phyloP scores from a whole-genome alignment of 2,888 invertebrate genomes.

The Vannuccia rotundouncinata region DNA sequence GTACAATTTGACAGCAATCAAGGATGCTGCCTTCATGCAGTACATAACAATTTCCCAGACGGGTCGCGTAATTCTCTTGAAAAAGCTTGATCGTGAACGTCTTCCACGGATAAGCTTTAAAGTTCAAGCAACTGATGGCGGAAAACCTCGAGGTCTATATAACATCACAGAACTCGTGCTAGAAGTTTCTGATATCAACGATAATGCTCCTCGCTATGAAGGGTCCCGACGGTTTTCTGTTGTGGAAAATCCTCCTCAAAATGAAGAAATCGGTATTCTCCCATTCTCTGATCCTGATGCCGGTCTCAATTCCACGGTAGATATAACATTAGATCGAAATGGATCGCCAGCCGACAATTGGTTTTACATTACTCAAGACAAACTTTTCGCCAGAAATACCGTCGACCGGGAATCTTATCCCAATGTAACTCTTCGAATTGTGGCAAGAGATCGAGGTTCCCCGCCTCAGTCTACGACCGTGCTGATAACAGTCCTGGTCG shows the following conservation, averaged over 20 bases:
- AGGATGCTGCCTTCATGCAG: not conserved
- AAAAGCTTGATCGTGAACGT: conserved; percentile 22
- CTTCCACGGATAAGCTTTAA: not conserved
- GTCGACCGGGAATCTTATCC: conserved; percentile 11
- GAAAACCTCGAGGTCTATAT: not conserved
- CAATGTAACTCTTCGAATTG: conserved; percentile 9
- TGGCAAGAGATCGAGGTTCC: not conserved
- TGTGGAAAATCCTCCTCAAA: not conserved
- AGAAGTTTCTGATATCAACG: conserved; percentile 27
- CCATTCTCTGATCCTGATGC: conserved; percentile 28
- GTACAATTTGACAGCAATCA: not conserved
- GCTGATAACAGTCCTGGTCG: not conserved
- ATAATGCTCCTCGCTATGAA: conserved; percentile 31
- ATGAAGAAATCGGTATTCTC: not conserved
- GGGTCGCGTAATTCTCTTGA: conserved; percentile 2
- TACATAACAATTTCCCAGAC: not conserved
- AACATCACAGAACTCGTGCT: conserved; percentile 24
- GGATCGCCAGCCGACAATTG: not conserved
- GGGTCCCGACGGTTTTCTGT: not conserved
- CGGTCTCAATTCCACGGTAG: not conserved
- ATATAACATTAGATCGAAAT: not conserved
- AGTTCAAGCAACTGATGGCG: conserved; percentile 18
- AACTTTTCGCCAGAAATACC: not conserved
- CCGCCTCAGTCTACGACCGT: conserved; percentile 11
- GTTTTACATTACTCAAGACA: conserved; percentile 18